These are phyloP conservation scores for Drosophila niveifrons DNA, from an alignment of 2,888 invertebrate genomes.

Conservation along the genomic window DNA sequence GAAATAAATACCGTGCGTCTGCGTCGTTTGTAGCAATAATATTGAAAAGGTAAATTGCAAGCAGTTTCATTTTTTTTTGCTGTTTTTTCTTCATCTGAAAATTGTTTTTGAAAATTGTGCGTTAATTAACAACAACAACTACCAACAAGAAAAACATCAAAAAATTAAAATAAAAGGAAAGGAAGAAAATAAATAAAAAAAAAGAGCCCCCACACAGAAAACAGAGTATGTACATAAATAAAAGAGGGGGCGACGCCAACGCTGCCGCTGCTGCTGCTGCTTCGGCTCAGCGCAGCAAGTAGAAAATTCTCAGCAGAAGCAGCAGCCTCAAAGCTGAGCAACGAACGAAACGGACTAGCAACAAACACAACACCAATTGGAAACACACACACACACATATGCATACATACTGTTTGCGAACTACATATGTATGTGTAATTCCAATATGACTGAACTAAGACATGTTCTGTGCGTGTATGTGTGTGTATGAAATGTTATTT, in stretches of 20 bases:
- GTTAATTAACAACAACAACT: slow-evolving; percentile 23
- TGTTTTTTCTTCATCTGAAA: slow-evolving; percentile 51
- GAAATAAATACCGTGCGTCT: slow-evolving; percentile 59
- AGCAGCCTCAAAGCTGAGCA: slow-evolving; percentile 62
- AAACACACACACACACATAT: slow-evolving; percentile 56
- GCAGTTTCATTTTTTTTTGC: slow-evolving; percentile 45
- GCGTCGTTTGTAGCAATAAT: slow-evolving; percentile 65
- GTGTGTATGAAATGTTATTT: slow-evolving; percentile 47
- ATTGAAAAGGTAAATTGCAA: slow-evolving; percentile 74
- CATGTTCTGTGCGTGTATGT: slow-evolving; percentile 50
- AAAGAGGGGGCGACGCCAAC: slow-evolving; percentile 54
- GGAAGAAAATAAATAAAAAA: slow-evolving; percentile 21
- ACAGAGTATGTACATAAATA: slow-evolving; percentile 12
- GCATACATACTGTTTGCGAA: slow-evolving; percentile 60
- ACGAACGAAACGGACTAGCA: slow-evolving; percentile 49
- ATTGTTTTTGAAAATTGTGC: slow-evolving; percentile 61
- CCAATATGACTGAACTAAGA: slow-evolving; percentile 53
- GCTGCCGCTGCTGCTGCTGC: slow-evolving; percentile 43
- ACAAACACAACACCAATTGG: slow-evolving; percentile 65
- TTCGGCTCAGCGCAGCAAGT: slow-evolving; percentile 51
- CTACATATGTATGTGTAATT: slow-evolving; percentile 45
- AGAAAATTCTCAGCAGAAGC: slow-evolving; percentile 61
- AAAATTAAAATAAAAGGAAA: slow-evolving; percentile 32
- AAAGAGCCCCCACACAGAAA: slow-evolving; percentile 27
- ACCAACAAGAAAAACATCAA: slow-evolving; percentile 29